Percentiles rank a stretch among this genome's conserved stretches.
Evolutionary conservation across 1,140 invertebrate genomes (phyloP).

Genomic region (Meloidogyne exigua): DNA sequence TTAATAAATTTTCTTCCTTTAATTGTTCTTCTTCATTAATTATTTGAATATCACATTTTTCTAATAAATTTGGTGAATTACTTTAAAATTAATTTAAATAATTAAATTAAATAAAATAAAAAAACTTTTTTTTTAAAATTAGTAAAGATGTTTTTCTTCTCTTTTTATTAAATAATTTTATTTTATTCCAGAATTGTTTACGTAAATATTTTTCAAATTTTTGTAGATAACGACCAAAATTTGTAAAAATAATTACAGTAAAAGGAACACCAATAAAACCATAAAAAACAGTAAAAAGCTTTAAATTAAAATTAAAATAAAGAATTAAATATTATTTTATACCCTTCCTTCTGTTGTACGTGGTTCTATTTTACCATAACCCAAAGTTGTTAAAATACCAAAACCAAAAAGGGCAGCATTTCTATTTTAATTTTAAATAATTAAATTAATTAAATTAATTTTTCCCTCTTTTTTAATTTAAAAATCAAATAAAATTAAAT

Average conservation of each 20-base stretch:
- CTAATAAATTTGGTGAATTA: not conserved
- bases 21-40: conserved; percentile 13
- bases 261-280: conserved; percentile 51
- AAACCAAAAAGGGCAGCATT: conserved; percentile 57
- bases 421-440: conserved; percentile 19
- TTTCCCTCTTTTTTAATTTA: not conserved
- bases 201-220: conserved; percentile 42
- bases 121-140: not conserved
- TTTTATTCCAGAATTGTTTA: conserved; percentile 27
- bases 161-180: not conserved
- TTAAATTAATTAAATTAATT: conserved; percentile 31
- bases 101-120: too few species aligned
- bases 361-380: conserved; percentile 59
- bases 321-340: not conserved
- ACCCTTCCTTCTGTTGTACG: conserved; percentile 44
- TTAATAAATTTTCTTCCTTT: not conserved
- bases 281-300: conserved; percentile 58
- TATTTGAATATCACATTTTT: conserved; percentile 10
- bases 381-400: conserved; percentile 57
- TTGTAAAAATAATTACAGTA: conserved; percentile 59
- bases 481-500: not conserved
- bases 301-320: not conserved
- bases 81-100: not conserved
- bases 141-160: conserved; percentile 2
- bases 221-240: conserved; percentile 58